phyloP scores from a whole-genome alignment of 2,888 invertebrate genomes.

The Smittia sp. region DNA sequence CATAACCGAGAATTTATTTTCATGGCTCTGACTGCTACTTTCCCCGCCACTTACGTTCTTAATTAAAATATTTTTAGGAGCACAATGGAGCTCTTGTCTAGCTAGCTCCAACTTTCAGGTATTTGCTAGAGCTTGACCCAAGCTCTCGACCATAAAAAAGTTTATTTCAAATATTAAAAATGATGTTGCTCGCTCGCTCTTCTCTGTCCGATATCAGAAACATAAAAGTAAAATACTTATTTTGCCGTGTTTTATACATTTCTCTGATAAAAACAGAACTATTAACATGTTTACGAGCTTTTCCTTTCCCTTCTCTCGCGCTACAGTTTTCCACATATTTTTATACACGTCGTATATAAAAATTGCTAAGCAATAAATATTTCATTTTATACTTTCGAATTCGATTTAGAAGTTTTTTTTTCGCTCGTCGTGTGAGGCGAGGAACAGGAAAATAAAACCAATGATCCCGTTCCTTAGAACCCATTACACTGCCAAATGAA shows the following conservation, averaged over 20 bases:
- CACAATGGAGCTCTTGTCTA: neutral
- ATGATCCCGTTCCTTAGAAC: neutral
- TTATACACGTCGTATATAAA: slow-evolving; percentile 4
- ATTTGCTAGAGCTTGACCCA: neutral
- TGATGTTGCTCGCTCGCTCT: neutral
- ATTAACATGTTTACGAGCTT: slow-evolving; percentile 31
- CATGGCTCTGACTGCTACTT: slow-evolving; percentile 12
- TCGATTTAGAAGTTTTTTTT: slow-evolving; percentile 1
- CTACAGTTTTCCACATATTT: neutral
- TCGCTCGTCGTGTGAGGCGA: neutral
- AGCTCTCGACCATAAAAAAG: neutral
- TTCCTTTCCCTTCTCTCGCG: neutral
- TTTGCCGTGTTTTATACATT: neutral
- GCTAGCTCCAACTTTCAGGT: neutral
- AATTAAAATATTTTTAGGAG: slow-evolving; percentile 33
- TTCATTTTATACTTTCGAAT: neutral
- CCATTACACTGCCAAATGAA: neutral
- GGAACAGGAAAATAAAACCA: slow-evolving; percentile 31
- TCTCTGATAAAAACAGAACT: slow-evolving; percentile 24
- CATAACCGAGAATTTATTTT: neutral
- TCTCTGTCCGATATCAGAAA: neutral
- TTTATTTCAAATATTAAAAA: slow-evolving; percentile 26
- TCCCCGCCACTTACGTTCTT: slow-evolving; percentile 30
- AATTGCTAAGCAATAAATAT: slow-evolving; percentile 29
- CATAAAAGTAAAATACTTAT: neutral